phyloP scores from a whole-genome alignment of 1,140 invertebrate genomes.

The Listronotus bonariensis region DNA sequence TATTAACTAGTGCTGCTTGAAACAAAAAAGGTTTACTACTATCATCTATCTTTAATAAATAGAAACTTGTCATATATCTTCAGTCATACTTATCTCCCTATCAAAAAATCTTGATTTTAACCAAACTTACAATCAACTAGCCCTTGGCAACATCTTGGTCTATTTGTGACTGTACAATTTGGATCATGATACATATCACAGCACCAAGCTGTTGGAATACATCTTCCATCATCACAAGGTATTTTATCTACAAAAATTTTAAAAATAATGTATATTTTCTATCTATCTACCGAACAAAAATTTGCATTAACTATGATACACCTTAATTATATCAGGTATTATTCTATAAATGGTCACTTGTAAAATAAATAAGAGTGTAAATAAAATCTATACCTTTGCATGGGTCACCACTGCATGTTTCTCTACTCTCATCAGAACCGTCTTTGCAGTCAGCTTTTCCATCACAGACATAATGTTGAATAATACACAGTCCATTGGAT shows the following conservation, averaged over 20 bases:
- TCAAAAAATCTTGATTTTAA: too few species aligned
- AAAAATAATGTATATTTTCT: too few species aligned
- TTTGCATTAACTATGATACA: background rate
- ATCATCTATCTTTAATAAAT: too few species aligned
- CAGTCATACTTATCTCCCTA: too few species aligned
- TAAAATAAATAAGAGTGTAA: constrained; percentile 23
- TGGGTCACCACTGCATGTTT: constrained; percentile 59
- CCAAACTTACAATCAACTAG: constrained; percentile 47
- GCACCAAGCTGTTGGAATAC: constrained; percentile 60
- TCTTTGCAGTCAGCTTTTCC: constrained; percentile 67
- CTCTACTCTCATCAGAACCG: constrained; percentile 59
- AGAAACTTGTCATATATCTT: too few species aligned
- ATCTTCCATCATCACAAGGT: constrained; percentile 60
- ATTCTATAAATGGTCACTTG: background rate
- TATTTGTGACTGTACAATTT: constrained; percentile 56
- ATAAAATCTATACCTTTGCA: constrained; percentile 61
- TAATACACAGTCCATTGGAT: constrained; percentile 62
- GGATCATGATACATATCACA: constrained; percentile 57
- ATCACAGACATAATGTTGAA: constrained; percentile 67
- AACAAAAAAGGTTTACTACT: too few species aligned
- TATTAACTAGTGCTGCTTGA: too few species aligned
- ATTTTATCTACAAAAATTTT: constrained; percentile 50
- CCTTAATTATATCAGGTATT: constrained; percentile 4
- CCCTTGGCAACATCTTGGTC: constrained; percentile 51
- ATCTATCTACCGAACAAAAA: too few species aligned